These are phyloP conservation scores for Acheta domesticus DNA, from an alignment of 2,888 invertebrate species.

Conservation along the genomic window DNA sequence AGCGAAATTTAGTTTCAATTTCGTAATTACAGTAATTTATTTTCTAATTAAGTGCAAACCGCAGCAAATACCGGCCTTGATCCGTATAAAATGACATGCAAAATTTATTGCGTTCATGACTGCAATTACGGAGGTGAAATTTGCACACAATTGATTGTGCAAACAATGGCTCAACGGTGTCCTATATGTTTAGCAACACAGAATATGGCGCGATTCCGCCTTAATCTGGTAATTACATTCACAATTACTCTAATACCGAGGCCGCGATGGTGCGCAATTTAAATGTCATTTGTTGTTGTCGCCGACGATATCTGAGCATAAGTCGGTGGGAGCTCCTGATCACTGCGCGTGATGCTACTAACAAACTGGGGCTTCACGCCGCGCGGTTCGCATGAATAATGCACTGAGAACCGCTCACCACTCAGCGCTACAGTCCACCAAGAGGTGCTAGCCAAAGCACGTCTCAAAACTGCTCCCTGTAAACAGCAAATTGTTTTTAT, in stretches of 20 bases:
- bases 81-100: background rate
- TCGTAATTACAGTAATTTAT: conserved; percentile 9
- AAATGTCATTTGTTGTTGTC: background rate
- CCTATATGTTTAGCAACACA: background rate
- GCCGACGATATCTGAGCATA: too few species aligned
- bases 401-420: too few species aligned
- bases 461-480: too few species aligned
- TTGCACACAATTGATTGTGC: conserved; percentile 6
- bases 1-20: conserved; percentile 6
- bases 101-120: background rate
- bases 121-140: background rate
- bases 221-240: background rate
- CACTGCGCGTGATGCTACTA: too few species aligned
- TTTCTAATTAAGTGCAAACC: conserved; percentile 18
- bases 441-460: too few species aligned
- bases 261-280: background rate
- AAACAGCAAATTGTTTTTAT: too few species aligned
- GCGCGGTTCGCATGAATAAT: too few species aligned
- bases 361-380: too few species aligned
- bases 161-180: background rate
- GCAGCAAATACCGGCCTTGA: background rate
- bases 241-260: background rate
- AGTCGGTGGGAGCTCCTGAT: too few species aligned
- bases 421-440: too few species aligned
- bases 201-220: background rate